These are phyloP conservation scores for Listronotus bonariensis DNA, from an alignment of 1,140 invertebrate species.

Conservation along the genomic window DNA sequence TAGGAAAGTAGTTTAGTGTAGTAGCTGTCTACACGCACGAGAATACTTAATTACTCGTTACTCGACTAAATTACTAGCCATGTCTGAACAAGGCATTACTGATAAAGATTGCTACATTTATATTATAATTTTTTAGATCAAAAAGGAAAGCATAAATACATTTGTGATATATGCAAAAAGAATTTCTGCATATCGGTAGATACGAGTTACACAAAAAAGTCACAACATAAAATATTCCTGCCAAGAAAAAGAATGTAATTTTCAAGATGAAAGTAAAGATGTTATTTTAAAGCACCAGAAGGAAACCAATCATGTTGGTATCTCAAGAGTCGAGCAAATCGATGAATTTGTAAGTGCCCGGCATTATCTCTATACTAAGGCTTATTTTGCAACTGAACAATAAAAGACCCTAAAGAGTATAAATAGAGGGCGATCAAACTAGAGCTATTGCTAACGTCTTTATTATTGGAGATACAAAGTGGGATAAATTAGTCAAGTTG, in stretches of 20 bases:
- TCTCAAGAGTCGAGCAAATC: constrained; percentile 41
- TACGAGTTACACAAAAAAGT: constrained; percentile 52
- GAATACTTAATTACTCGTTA: too few species aligned
- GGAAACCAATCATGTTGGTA: constrained; percentile 58
- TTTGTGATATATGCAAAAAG: constrained; percentile 61
- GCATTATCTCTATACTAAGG: constrained; percentile 3
- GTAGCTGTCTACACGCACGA: too few species aligned
- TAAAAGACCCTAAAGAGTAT: too few species aligned
- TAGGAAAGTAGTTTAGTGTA: too few species aligned
- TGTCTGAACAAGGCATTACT: too few species aligned
- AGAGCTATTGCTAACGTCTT: too few species aligned
- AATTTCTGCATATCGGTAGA: constrained; percentile 60
- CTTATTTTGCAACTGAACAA: neutral
- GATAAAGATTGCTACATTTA: too few species aligned
- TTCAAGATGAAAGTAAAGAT: constrained; percentile 57
- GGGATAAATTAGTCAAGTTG: too few species aligned
- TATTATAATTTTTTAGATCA: neutral
- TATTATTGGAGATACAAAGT: too few species aligned
- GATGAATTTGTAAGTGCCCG: constrained; percentile 14
- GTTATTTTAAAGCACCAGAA: constrained; percentile 61
- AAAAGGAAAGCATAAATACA: constrained; percentile 54
- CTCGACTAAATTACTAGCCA: too few species aligned
- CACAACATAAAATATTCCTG: constrained; percentile 62
- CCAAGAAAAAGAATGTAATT: constrained; percentile 54
- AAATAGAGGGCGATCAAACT: too few species aligned